Percentiles rank a stretch among this genome's conserved stretches.
Conservation (phyloP, 2,797 vertebrate species). For the Macroramphosus scolopax region DNA sequence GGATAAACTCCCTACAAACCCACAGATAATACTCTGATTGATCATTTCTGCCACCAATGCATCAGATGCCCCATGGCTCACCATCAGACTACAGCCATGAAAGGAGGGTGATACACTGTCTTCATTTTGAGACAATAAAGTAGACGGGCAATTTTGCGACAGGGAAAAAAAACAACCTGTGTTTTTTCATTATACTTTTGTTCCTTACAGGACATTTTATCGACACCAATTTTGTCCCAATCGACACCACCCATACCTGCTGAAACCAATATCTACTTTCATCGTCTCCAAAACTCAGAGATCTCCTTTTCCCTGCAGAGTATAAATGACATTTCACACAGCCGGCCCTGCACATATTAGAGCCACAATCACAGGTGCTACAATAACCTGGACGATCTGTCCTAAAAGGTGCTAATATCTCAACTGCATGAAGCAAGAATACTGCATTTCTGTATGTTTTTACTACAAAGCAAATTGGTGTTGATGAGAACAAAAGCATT, state of each 20-base stretch:
- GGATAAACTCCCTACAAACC: constrained; percentile 36
- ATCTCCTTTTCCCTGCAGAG: constrained; percentile 4
- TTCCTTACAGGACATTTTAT: constrained; percentile 47
- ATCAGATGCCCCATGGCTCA: constrained; percentile 60
- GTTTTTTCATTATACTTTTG: constrained; percentile 58
- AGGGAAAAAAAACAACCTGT: constrained; percentile 27
- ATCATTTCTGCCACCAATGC: constrained; percentile 58
- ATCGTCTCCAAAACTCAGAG: constrained; percentile 12
- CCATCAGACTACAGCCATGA: constrained; percentile 48
- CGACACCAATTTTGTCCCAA: constrained; percentile 48
- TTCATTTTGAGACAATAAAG: constrained; percentile 69
- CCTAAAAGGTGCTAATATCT: no score
- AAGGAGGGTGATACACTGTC: constrained; percentile 63
- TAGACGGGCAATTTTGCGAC: constrained; percentile 50
- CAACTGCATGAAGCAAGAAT: no score
- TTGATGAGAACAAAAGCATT: no score
- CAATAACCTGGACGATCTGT: no score
- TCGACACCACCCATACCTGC: constrained; percentile 39
- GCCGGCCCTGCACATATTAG: no score
- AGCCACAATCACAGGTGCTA: no score
- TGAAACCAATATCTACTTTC: constrained; percentile 41
- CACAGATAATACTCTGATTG: constrained; percentile 39
- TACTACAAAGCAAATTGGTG: no score
- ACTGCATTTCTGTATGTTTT: no score
- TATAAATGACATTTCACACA: constrained; percentile 4